phyloP scores from a whole-genome alignment of 2,797 vertebrate species.

The Coregonus ussuriensis region DNA sequence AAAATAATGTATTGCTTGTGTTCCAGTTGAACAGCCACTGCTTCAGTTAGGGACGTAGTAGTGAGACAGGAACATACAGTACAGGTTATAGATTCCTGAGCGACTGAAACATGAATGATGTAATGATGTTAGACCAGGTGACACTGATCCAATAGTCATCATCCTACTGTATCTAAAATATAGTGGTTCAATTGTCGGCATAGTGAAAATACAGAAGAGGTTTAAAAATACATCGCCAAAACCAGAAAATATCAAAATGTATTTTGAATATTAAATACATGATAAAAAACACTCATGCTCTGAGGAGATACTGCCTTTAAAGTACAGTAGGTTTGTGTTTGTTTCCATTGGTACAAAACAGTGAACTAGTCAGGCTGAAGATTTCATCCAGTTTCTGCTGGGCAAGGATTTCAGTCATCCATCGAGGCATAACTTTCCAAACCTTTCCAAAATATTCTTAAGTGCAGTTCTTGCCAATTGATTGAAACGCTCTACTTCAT shows the following conservation, averaged over 20 bases:
- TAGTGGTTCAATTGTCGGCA: not conserved
- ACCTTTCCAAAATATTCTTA: not conserved
- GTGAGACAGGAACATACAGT: not conserved
- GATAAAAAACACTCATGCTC: not conserved
- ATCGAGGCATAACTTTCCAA: not conserved
- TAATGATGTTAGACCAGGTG: no score
- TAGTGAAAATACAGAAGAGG: not conserved
- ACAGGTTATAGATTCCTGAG: conserved; percentile 24
- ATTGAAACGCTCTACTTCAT: not conserved
- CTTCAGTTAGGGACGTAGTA: not conserved
- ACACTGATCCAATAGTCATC: not conserved
- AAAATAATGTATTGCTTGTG: conserved; percentile 22
- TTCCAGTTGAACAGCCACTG: not conserved
- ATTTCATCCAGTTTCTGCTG: not conserved
- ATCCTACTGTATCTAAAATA: no score
- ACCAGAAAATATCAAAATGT: not conserved
- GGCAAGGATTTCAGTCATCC: not conserved
- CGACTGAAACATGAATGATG: not conserved
- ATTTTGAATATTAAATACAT: not conserved
- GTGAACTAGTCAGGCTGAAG: not conserved
- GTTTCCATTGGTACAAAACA: not conserved
- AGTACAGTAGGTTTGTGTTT: not conserved
- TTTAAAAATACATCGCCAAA: not conserved
- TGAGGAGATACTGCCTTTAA: not conserved
- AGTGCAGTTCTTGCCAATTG: no score